Percentiles rank a stretch among this genome's conserved stretches.
phyloP scores from a whole-genome alignment of 2,113 vertebrate species.

The Rhea pennata region DNA sequence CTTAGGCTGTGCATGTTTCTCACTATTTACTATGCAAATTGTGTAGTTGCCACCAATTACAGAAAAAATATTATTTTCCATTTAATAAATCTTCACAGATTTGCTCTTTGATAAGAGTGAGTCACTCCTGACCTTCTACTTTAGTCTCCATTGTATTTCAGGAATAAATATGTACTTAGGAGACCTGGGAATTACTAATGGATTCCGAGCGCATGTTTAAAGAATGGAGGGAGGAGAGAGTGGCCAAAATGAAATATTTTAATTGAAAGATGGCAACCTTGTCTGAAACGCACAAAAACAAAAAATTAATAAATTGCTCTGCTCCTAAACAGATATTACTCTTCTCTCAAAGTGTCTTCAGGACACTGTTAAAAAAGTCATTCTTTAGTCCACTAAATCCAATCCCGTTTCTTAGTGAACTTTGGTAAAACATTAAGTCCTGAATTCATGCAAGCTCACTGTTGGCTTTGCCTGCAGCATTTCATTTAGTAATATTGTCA shows the following conservation, averaged over 20 bases:
- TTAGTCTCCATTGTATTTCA: background rate
- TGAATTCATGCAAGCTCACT: background rate
- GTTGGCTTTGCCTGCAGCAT: background rate
- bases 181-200: constrained; percentile 17
- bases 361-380: background rate
- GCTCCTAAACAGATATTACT: background rate
- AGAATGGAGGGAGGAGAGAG: background rate
- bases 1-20: background rate
- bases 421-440: background rate
- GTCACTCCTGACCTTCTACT: background rate
- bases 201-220: background rate
- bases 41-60: background rate
- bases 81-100: constrained; percentile 11
- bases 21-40: background rate
- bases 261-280: background rate
- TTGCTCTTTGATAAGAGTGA: background rate
- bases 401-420: background rate
- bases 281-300: background rate
- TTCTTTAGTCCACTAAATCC: background rate
- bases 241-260: background rate
- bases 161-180: background rate
- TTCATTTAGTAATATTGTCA: background rate
- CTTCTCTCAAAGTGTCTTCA: background rate
- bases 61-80: constrained; percentile 7
- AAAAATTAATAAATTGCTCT: background rate